These are phyloP conservation scores for Antheraea assamensis DNA, from an alignment of 2,888 invertebrate species.

Conservation along the genomic window DNA sequence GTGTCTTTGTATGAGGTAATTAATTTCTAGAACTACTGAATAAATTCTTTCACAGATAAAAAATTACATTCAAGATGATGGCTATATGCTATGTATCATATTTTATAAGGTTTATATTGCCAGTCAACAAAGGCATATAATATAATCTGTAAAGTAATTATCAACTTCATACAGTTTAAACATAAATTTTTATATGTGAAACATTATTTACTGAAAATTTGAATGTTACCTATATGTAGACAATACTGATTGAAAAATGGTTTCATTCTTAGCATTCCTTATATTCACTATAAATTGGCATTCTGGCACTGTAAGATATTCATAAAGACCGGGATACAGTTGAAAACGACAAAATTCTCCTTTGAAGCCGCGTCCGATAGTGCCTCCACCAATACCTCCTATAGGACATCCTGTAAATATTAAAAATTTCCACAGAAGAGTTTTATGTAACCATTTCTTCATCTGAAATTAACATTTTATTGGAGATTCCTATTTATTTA, in stretches of 20 bases:
- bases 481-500: too few species aligned
- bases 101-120: too few species aligned
- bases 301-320: conserved; percentile 90
- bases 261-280: conserved; percentile 84
- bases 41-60: too few species aligned
- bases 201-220: conserved; percentile 17
- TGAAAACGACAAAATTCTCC: conserved; percentile 97
- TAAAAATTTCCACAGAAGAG: too few species aligned
- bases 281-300: conserved; percentile 96
- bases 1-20: too few species aligned
- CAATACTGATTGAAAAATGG: conserved; percentile 90
- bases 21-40: too few species aligned
- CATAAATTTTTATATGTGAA: background rate
- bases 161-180: background rate
- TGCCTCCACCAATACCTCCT: conserved; percentile 80
- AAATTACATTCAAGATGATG: too few species aligned
- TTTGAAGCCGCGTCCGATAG: conserved; percentile 94
- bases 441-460: too few species aligned
- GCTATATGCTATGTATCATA: too few species aligned
- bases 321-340: conserved; percentile 93
- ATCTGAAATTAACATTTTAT: too few species aligned
- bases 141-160: too few species aligned
- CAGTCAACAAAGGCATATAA: too few species aligned
- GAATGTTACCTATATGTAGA: conserved; percentile 87
- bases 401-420: conserved; percentile 83